These are phyloP conservation scores for Bos javanicus DNA, from an alignment of 2,113 vertebrate species.

Conservation along the genomic window DNA sequence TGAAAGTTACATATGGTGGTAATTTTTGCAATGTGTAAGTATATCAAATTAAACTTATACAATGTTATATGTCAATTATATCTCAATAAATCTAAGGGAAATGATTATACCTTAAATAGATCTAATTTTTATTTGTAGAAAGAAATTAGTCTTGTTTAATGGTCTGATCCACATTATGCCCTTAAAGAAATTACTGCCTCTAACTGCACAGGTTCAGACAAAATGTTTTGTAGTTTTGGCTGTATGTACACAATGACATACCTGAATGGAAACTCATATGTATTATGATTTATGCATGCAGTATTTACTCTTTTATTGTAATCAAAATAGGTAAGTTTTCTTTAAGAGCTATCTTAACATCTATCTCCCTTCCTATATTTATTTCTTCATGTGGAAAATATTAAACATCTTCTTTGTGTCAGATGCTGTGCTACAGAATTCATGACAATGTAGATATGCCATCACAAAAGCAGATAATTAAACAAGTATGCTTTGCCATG, in stretches of 20 bases:
- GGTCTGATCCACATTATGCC: background rate
- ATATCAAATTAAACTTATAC: background rate
- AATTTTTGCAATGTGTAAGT: background rate
- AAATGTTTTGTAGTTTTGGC: background rate
- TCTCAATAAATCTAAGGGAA: background rate
- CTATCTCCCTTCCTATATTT: background rate
- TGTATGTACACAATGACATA: background rate
- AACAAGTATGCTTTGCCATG: background rate
- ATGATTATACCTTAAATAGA: background rate
- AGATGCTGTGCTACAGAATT: background rate
- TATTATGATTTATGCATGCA: background rate
- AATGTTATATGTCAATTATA: background rate
- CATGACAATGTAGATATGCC: background rate
- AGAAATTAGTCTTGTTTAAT: background rate
- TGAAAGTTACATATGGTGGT: background rate
- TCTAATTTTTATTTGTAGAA: background rate
- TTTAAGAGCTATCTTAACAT: background rate
- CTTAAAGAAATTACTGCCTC: background rate
- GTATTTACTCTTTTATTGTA: background rate
- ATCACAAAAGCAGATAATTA: constrained; percentile 6
- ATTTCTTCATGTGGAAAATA: background rate
- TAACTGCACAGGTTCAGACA: background rate
- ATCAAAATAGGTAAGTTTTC: background rate
- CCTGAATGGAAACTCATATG: background rate
- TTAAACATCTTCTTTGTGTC: background rate